Conservation (phyloP, 2,113 vertebrate genomes). For the Rhipidura dahli region DNA sequence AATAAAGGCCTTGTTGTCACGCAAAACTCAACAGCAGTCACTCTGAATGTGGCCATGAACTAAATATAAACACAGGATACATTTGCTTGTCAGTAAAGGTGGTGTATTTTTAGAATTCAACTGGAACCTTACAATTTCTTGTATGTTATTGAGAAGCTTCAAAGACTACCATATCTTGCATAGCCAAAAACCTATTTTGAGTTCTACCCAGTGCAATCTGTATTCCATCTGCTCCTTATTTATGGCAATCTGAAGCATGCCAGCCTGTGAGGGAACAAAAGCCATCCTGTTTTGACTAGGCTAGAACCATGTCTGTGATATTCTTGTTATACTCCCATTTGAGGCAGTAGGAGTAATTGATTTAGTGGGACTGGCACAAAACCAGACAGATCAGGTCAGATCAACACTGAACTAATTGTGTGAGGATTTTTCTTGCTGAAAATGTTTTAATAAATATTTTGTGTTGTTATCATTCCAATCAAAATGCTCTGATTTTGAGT, state of each 20-base stretch:
- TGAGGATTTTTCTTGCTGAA: background rate
- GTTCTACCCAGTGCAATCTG: background rate
- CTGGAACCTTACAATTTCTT: background rate
- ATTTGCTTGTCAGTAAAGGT: background rate
- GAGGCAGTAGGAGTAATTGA: background rate
- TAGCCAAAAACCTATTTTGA: background rate
- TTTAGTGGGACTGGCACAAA: background rate
- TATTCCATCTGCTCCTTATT: background rate
- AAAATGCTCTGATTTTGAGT: background rate
- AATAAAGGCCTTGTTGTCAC: background rate
- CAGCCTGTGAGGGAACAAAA: background rate
- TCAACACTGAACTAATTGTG: background rate
- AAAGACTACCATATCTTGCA: background rate
- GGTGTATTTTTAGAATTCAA: background rate
- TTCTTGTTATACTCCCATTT: background rate
- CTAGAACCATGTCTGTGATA: background rate
- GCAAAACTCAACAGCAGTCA: background rate
- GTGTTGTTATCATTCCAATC: background rate
- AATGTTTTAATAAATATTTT: background rate
- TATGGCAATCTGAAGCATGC: background rate
- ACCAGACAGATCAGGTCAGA: background rate
- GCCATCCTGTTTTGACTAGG: background rate
- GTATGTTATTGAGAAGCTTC: background rate
- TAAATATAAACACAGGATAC: background rate
- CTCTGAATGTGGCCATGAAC: background rate